These are phyloP conservation scores for Elephas maximus DNA, from an alignment of 2,113 vertebrate genomes.

Conservation along the genomic window DNA sequence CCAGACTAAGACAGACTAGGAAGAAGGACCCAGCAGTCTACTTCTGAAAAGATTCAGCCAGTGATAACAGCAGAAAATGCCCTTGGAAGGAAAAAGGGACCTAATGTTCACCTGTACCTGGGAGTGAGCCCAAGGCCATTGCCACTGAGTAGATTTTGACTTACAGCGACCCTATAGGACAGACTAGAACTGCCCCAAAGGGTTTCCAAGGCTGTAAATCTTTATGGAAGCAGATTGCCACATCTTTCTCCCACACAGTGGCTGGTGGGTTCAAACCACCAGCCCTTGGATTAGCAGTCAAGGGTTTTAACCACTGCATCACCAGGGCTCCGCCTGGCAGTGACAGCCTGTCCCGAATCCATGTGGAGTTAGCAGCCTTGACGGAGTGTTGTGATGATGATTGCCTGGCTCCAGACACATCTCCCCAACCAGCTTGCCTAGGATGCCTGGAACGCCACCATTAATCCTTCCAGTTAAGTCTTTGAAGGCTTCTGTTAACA, in stretches of 20 bases:
- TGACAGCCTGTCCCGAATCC: neutral
- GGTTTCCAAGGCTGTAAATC: neutral
- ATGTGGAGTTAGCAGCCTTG: neutral
- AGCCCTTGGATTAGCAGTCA: neutral
- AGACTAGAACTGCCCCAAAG: neutral
- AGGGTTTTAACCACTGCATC: too few relatives aligned
- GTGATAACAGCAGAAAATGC: too few relatives aligned
- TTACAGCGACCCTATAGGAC: neutral
- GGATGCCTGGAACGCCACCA: constrained; percentile 2
- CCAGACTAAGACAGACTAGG: too few relatives aligned
- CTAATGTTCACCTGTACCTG: neutral
- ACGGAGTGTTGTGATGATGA: neutral
- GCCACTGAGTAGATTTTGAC: neutral
- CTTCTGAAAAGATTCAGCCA: too few relatives aligned
- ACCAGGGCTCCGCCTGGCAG: neutral
- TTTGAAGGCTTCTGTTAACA: constrained; percentile 65
- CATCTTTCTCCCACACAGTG: neutral
- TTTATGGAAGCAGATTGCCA: neutral
- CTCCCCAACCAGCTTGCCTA: neutral
- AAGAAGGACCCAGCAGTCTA: too few relatives aligned
- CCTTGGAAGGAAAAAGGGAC: neutral
- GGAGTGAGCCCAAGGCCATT: neutral
- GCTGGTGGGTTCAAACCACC: neutral
- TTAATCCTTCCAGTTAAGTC: constrained; percentile 75
- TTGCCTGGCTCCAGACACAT: neutral